These are phyloP conservation scores for Pristis pectinata DNA, from an alignment of 2,797 vertebrate species.

Conservation along the genomic window DNA sequence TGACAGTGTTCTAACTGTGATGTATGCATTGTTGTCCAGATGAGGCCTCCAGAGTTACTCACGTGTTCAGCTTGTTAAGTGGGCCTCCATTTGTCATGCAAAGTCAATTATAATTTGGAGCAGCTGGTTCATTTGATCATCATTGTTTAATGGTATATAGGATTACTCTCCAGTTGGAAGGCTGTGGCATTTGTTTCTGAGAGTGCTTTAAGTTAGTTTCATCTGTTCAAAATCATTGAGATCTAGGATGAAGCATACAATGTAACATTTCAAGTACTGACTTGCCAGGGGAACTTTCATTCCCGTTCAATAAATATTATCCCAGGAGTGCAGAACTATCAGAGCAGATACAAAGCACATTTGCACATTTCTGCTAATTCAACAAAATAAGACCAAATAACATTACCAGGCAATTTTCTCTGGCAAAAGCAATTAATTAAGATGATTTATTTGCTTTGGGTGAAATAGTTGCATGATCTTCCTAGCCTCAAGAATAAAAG, in stretches of 20 bases:
- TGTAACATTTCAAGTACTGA: conserved; percentile 17
- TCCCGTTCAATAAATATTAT: not conserved
- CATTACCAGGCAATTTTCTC: not conserved
- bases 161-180: not conserved
- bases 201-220: not conserved
- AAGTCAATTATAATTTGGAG: not conserved
- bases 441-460: not conserved
- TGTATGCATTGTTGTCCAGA: conserved; percentile 3
- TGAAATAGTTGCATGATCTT: not conserved
- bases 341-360: not conserved
- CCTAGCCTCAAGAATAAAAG: not conserved
- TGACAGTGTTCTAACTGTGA: not conserved
- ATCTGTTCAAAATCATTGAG: not conserved
- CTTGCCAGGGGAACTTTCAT: not conserved
- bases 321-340: not conserved
- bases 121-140: conserved; percentile 8
- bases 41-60: not conserved
- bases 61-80: not conserved
- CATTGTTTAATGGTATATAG: not conserved
- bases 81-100: not conserved
- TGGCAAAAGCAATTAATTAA: not conserved
- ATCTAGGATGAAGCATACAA: not conserved
- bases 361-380: conserved; percentile 3
- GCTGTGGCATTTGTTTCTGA: not conserved
- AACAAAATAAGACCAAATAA: not conserved